Evolutionary conservation across 2,888 invertebrate species (phyloP), one percentile per base, ranked within the genome.

Genomic region (Plutella xylostella): DNA sequence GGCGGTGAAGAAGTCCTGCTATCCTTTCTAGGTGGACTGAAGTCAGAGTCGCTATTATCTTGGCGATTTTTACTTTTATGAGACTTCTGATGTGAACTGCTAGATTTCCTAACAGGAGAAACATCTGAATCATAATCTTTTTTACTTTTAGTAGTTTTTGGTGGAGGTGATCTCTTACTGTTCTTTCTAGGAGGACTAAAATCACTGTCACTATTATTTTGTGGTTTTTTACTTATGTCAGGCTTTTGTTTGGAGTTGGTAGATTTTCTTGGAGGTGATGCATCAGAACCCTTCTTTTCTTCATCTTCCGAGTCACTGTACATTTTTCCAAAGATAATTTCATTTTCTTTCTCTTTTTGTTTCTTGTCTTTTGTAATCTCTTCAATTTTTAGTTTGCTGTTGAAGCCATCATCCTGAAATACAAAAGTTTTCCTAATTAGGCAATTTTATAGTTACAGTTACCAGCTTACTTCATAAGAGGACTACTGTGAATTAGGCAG

Each of bases 261-360:
- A n/a, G 12, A 14, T 15, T 15, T 33, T n/a, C 33, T 33, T 3
- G 33, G 33, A 3, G 37, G 20, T 18, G 66, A 66, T 18, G 43
- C 33, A 48, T 72, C 69, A 0, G 72, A 71, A 45, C 71, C 68
- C 41, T 71, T 61, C 30, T 70, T 65, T 33, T 65, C 55, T 9
- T 83, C 82, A 54, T 82, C 80, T 55, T 83, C 82, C 0, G 80
- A 76, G 44, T 83, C 82, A 50, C 82, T 83, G 58, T 77, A 83
- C 82, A 83, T 82, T 71, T 83, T 82, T 0, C 82, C 82, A 49
- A 80, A 83, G 12, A 78, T 61, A 2, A 79, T 38, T 60, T 77
- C 76, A 60, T 79, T 82, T 37, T 82, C 80, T 58, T 83, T 78
- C 50, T 75, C 70, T 4, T 57, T 49, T 47, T 76, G 71, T 58